Evolutionary conservation across 2,113 vertebrate genomes (phyloP).

Genomic region (Bos indicus): DNA sequence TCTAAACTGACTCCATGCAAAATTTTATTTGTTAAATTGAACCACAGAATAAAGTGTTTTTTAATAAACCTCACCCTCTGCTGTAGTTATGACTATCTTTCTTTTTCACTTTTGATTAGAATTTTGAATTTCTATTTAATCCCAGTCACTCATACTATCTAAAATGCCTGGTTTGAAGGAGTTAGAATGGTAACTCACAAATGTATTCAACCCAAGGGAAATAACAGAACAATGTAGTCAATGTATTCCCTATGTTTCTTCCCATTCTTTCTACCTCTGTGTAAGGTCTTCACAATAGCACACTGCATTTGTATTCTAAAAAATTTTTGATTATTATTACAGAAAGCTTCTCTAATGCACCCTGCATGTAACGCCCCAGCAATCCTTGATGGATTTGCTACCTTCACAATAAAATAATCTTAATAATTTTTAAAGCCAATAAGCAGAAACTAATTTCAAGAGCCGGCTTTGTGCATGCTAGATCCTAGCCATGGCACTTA

Average conservation of each 20-base stretch:
- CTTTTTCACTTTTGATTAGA: background rate
- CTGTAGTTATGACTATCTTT: background rate
- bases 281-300: background rate
- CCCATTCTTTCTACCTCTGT: background rate
- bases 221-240: background rate
- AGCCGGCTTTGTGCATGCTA: conserved; percentile 31
- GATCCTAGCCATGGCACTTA: conserved; percentile 23
- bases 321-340: background rate
- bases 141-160: background rate
- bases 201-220: background rate
- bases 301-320: background rate
- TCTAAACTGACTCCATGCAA: background rate
- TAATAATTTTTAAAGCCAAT: conserved; percentile 57
- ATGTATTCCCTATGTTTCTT: background rate
- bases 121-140: conserved; percentile 20
- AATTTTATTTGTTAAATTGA: background rate
- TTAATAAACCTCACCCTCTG: background rate
- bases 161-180: background rate
- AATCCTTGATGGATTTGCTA: conserved; percentile 1
- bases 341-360: background rate
- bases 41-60: background rate
- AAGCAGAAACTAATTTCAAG: conserved; percentile 61
- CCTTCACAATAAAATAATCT: conserved; percentile 51
- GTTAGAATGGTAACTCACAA: background rate
- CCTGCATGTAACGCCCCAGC: background rate